Percentiles rank a stretch among this genome's conserved stretches.
phyloP scores from a whole-genome alignment of 2,797 vertebrate species.

The Pseudopleuronectes americanus region DNA sequence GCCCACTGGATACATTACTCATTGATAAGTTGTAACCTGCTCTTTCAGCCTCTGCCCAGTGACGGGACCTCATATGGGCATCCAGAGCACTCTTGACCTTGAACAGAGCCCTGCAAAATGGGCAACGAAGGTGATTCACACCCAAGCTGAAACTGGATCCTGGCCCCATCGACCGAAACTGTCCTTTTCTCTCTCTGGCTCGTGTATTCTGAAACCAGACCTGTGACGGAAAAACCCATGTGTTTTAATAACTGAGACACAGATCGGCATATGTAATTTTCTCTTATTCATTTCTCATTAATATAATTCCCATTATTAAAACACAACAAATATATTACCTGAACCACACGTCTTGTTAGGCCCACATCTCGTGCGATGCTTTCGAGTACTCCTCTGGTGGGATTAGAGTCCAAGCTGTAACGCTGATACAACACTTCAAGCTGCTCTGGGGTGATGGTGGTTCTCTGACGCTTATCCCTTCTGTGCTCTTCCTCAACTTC shows the following conservation, averaged over 20 bases:
- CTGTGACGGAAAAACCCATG: constrained; percentile 68
- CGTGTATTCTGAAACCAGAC: constrained; percentile 99
- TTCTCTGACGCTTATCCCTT: constrained; percentile 95
- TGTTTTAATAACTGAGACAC: constrained; percentile 21
- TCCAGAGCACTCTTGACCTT: constrained; percentile 98
- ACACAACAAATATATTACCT: constrained; percentile 80
- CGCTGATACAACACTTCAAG: constrained; percentile 98
- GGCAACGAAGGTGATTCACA: constrained; percentile 95
- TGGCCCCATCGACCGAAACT: constrained; percentile 95
- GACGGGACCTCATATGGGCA: constrained; percentile 97
- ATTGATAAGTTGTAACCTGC: constrained; percentile 92
- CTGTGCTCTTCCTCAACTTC: constrained; percentile 94
- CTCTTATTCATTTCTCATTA: neutral
- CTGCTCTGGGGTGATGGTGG: constrained; percentile 98
- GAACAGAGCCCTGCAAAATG: constrained; percentile 97
- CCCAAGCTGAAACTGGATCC: constrained; percentile 82
- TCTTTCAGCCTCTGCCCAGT: constrained; percentile 97
- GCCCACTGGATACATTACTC: constrained; percentile 88
- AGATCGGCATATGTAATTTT: constrained; percentile 10
- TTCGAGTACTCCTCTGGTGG: constrained; percentile 97
- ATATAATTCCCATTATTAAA: constrained; percentile 2
- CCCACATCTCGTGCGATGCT: constrained; percentile 98
- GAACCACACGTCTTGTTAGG: constrained; percentile 97
- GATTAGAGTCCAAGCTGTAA: constrained; percentile 97
- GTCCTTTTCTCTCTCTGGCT: constrained; percentile 97